phyloP scores from a whole-genome alignment of 1,140 invertebrate species.

The Zaprionus kolodkinae region DNA sequence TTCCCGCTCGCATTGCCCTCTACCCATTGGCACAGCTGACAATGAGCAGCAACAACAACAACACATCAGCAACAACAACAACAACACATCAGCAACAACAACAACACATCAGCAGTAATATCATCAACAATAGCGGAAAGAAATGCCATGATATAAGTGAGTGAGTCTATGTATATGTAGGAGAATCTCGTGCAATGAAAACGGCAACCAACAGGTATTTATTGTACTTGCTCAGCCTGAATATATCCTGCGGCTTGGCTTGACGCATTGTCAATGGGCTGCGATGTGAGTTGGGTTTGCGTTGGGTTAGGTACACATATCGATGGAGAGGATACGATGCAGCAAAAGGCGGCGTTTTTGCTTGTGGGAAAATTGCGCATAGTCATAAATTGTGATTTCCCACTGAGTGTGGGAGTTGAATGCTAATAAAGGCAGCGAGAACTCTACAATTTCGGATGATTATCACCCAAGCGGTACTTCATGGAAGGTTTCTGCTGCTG shows the following conservation, averaged over 20 bases:
- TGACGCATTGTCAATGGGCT: constrained; percentile 71
- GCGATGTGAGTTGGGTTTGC: constrained; percentile 29
- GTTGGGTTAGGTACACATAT: constrained; percentile 1
- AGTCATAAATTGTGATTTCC: constrained; percentile 62
- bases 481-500: neutral
- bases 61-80: constrained; percentile 50
- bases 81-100: constrained; percentile 44
- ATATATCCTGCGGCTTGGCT: constrained; percentile 78
- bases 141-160: constrained; percentile 46
- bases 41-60: constrained; percentile 26
- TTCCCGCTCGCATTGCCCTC: constrained; percentile 32
- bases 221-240: constrained; percentile 78
- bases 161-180: constrained; percentile 9
- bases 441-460: constrained; percentile 5
- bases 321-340: neutral
- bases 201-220: constrained; percentile 75
- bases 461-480: neutral
- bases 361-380: constrained; percentile 67
- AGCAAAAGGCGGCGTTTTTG: constrained; percentile 16
- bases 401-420: constrained; percentile 57
- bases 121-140: constrained; percentile 58
- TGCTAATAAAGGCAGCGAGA: constrained; percentile 61
- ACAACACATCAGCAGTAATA: constrained; percentile 48
- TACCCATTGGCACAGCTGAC: constrained; percentile 33
- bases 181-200: constrained; percentile 20